These are phyloP conservation scores for Oncopodura yosiiana DNA, from an alignment of 1,140 invertebrate species.

Conservation along the genomic window DNA sequence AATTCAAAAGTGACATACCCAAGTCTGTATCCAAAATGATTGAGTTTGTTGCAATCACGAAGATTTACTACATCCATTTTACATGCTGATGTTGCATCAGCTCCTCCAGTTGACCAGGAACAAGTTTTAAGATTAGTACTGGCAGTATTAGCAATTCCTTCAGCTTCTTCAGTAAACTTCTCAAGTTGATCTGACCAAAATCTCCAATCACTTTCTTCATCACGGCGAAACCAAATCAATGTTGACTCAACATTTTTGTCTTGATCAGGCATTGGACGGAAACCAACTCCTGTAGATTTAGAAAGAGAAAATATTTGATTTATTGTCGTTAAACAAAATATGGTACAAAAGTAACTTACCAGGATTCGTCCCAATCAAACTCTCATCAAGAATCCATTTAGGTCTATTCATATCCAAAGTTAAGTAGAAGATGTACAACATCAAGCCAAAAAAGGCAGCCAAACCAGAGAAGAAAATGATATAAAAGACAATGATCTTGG, in stretches of 20 bases:
- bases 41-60: not conserved
- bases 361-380: slow-evolving; percentile 83
- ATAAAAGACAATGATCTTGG: slow-evolving; percentile 89
- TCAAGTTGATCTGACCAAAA: slow-evolving; percentile 67
- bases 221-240: slow-evolving; percentile 81
- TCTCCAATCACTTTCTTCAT: slow-evolving; percentile 63
- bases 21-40: not conserved
- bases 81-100: not conserved
- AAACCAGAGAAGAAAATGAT: slow-evolving; percentile 81
- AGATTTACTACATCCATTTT: not conserved
- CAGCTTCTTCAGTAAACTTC: slow-evolving; percentile 57
- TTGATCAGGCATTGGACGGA: slow-evolving; percentile 76
- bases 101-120: not conserved
- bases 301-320: too few species aligned
- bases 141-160: too few species aligned
- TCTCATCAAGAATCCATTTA: slow-evolving; percentile 71
- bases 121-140: not conserved
- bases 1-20: too few species aligned
- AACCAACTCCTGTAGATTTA: too few species aligned
- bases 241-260: slow-evolving; percentile 81
- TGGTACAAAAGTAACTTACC: too few species aligned
- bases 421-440: slow-evolving; percentile 86
- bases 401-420: slow-evolving; percentile 74
- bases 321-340: too few species aligned
- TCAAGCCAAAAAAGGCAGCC: slow-evolving; percentile 77